These are phyloP conservation scores for Lithobates sylvaticus DNA, from an alignment of 2,797 vertebrate genomes.

Conservation along the genomic window DNA sequence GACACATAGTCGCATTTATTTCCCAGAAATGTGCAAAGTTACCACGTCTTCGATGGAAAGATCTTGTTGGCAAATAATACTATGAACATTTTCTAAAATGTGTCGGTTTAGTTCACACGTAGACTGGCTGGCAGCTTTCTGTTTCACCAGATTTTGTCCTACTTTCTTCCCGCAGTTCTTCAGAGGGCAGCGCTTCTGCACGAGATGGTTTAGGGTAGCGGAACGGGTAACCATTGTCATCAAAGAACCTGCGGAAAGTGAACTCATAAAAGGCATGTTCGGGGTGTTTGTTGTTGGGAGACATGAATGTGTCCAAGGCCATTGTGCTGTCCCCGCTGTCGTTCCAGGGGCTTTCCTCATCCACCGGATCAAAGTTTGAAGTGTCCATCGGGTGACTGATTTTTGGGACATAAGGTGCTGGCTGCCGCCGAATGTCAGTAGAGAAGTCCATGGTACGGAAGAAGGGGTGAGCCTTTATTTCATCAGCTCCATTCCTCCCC, in stretches of 20 bases:
- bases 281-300: conserved; percentile 88
- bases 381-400: conserved; percentile 98
- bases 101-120: conserved; percentile 82
- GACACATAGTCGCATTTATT: not conserved
- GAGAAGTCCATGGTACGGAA: conserved; percentile 92
- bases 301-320: conserved; percentile 86
- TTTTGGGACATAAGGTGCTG: conserved; percentile 93
- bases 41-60: not conserved
- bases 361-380: conserved; percentile 97
- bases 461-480: conserved; percentile 95
- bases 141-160: conserved; percentile 77
- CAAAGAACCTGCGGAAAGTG: conserved; percentile 98
- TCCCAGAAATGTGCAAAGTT: conserved; percentile 2
- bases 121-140: conserved; percentile 93
- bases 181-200: conserved; percentile 69
- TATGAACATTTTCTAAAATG: not conserved
- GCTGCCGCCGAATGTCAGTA: conserved; percentile 91
- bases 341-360: conserved; percentile 92
- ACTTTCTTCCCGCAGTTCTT: conserved; percentile 73
- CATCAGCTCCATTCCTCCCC: conserved; percentile 90
- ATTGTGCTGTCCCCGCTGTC: conserved; percentile 89
- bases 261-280: conserved; percentile 99
- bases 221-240: conserved; percentile 96
- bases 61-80: not conserved
- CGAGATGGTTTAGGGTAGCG: conserved; percentile 92